Conservation (phyloP, 2,113 vertebrate species). For the Onychorhynchus coronatus region DNA sequence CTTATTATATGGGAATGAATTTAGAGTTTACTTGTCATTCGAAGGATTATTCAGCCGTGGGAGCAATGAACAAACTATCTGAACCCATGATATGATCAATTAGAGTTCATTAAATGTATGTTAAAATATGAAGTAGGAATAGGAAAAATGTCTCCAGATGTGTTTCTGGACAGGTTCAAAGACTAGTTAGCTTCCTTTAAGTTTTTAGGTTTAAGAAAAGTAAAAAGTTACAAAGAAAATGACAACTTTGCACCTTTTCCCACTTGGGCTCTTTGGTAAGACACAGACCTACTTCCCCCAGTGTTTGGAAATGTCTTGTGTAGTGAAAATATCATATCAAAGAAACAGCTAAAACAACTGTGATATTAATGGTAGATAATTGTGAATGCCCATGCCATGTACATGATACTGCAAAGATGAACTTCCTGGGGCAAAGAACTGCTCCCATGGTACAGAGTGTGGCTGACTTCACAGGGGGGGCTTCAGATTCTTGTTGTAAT, state of each 20-base stretch:
- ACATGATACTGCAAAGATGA: neutral
- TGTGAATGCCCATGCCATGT: neutral
- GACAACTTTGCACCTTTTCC: neutral
- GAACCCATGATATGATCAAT: neutral
- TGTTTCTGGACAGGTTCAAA: neutral
- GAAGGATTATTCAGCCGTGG: neutral
- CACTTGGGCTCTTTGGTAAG: neutral
- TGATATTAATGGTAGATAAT: neutral
- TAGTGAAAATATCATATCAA: neutral
- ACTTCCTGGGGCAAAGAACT: neutral
- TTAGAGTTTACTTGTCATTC: neutral
- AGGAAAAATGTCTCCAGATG: neutral
- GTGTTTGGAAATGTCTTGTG: neutral
- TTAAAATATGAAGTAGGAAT: neutral
- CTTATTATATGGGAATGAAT: neutral
- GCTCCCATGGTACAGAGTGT: accelerated
- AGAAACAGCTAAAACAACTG: neutral
- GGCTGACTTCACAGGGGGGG: neutral
- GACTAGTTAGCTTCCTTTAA: neutral
- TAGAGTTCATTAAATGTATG: neutral
- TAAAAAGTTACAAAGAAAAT: neutral
- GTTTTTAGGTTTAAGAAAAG: neutral
- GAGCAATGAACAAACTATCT: neutral
- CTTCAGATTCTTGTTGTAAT: neutral
- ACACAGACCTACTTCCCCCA: neutral